Base-by-base conservation (phyloP, 2,888 invertebrate genomes). In the Criorhina ranunculi region DNA sequence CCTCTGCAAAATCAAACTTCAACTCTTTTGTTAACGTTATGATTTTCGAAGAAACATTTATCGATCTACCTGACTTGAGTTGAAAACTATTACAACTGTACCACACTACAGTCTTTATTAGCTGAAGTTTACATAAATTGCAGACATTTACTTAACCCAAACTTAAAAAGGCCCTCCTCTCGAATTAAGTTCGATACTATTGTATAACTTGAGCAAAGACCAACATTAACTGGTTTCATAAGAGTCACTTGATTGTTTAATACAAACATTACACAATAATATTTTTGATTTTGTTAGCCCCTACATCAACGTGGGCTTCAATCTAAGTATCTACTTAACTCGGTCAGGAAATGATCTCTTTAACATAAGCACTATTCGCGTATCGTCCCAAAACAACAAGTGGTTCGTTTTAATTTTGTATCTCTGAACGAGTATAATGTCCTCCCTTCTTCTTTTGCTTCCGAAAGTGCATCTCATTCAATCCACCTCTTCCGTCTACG, bases 221-320 rank as follows among this genome's bases (percentile, higher is more conserved):
- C 17, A 57, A 37, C 19, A 7, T 7, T 19, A 6, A 7, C 59
- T 17, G 15, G 59, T 46, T 62, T 19, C 33, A 46, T 46, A 62
- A 62, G 62, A 49, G 19, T 24, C 33, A 64, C 31, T 35, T 29
- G 46, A 49, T 64, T 64, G 46, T 49, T 64, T 49, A 44, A 64
- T 17, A 17, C 33, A 17, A 31, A 42, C 44, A 42, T 64, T 64
- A 19, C 62, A 49, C 62, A 64, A 64, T 46, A 33, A 3, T 8
- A 19, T 33, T 49, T 40, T 31, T 12, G 12, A 15, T 35, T 35
- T 51, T 51, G n/a, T 19, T 12, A 51, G n/a, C 12, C 15, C 37
- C 19, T 37, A 24, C 40, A 17, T n/a, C n/a, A 59, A 59, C 40
- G 59, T 40, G 17, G 24, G 12, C 40, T 46, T 19, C 19, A 46